phyloP scores from a whole-genome alignment of 2,113 vertebrate genomes.

The Onychorhynchus coronatus region DNA sequence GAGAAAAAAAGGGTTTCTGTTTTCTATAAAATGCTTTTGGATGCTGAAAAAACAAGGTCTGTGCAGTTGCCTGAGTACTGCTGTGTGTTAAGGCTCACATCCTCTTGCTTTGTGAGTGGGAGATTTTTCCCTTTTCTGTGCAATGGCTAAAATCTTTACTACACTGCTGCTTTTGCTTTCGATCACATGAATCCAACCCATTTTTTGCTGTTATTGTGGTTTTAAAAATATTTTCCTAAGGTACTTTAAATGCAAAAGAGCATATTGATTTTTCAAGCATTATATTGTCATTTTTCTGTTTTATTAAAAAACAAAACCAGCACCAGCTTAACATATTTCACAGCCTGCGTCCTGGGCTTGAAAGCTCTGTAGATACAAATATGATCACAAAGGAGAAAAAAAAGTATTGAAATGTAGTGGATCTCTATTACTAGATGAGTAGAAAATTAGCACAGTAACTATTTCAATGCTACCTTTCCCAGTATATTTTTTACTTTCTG shows the following conservation, averaged over 20 bases:
- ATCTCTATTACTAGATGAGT: background rate
- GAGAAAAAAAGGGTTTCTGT: background rate
- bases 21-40: background rate
- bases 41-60: background rate
- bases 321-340: conserved; percentile 24
- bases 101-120: background rate
- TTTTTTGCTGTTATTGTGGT: conserved; percentile 10
- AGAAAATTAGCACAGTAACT: conserved; percentile 48
- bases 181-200: background rate
- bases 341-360: background rate
- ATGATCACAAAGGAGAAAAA: background rate
- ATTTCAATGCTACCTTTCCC: background rate
- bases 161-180: background rate
- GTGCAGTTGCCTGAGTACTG: background rate
- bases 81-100: background rate
- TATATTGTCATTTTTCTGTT: conserved; percentile 33
- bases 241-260: conserved; percentile 49
- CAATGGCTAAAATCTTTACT: background rate
- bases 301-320: conserved; percentile 30
- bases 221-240: background rate
- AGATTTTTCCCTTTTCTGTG: background rate
- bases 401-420: background rate
- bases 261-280: background rate
- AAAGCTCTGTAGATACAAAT: conserved; percentile 22
- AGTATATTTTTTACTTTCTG: conserved; percentile 23